Base-by-base conservation (phyloP, 2,888 invertebrate species). In the Diplazon laetatorius region DNA sequence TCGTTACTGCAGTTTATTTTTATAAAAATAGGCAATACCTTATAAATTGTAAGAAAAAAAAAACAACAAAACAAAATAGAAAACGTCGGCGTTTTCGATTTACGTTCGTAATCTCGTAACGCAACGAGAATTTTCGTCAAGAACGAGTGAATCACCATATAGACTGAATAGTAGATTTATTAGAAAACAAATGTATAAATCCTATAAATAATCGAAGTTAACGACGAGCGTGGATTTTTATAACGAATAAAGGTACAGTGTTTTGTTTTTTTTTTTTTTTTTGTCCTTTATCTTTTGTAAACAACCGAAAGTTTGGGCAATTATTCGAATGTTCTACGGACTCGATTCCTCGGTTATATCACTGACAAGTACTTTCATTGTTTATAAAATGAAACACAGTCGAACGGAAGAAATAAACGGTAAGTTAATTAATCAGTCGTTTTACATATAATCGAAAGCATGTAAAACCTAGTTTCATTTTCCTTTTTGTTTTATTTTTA, bases 131-230 rank as follows among this genome's bases (percentile, higher is more conserved):
- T 5, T 5, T 5, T 30, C 30, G 30, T 30, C 30, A n/a, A 25
- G n/a, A 52, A 52, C 30, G 30, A 52, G 30, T 30, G 35, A 39
- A 42, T 46, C 8, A 44, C 44, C 18, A 16, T 20, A 42, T 60
- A 60, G 60, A 70, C 70, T 74, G 55, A 78, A 74, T 46, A 25
- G 25, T 78, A 66, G 37, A 74, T 78, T 74, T 78, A 78, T 74
- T 74, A 71, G 9, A 52, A n/a, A 74, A 78, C 59, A 44, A 63
- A 65, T 74, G 69, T 74, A 78, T 78, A 78, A 74, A 78, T 78
- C 59, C 63, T 55, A 73, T 37, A 65, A 63, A 74, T 57, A 65
- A 74, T 68, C 18, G 52, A 30, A 65, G 18, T 66, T 66, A 35
- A 60, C 37, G 44, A 57, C 42, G 35, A 39, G 42, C 37, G 25